Evolutionary conservation across 53 echinoderm and acorn worm species (phyloP).

Genomic region (Echinometra lucunter): DNA sequence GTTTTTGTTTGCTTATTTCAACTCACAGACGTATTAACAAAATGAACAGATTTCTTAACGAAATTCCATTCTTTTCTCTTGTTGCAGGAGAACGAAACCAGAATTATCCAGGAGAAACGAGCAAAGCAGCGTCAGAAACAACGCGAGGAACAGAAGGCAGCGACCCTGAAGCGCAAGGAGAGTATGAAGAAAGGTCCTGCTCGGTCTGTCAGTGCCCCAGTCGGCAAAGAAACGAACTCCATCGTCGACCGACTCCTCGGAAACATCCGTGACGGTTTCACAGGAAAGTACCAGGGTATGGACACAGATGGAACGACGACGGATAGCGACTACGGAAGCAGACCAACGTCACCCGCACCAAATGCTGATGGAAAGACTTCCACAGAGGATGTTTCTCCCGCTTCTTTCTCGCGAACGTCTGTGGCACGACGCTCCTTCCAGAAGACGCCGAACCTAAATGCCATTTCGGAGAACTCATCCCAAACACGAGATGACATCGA

Average conservation of each 20-base stretch:
- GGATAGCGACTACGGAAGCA: slow-evolving; percentile 74
- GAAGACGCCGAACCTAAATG: slow-evolving; percentile 82
- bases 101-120: slow-evolving; percentile 81
- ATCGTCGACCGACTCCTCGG: slow-evolving; percentile 85
- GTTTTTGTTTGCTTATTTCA: background rate
- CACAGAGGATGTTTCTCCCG: slow-evolving; percentile 38
- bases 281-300: slow-evolving; percentile 53
- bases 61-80: background rate
- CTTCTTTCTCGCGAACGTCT: slow-evolving; percentile 62
- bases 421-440: slow-evolving; percentile 79
- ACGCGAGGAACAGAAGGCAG: slow-evolving; percentile 81
- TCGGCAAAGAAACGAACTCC: slow-evolving; percentile 71
- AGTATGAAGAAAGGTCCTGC: slow-evolving; percentile 48
- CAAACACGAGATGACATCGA: slow-evolving; percentile 61
- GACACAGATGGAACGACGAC: slow-evolving; percentile 62
- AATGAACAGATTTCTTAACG: background rate
- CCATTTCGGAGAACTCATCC: slow-evolving; percentile 78
- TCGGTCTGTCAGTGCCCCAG: slow-evolving; percentile 70
- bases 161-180: slow-evolving; percentile 70
- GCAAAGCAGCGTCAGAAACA: slow-evolving; percentile 84
- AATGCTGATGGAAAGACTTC: slow-evolving; percentile 45
- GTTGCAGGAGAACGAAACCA: slow-evolving; percentile 88
- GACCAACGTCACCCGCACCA: slow-evolving; percentile 71
- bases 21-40: background rate
- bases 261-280: slow-evolving; percentile 81